Conservation (phyloP, 2,113 vertebrate genomes). For the Phylloscopus whistleri region DNA sequence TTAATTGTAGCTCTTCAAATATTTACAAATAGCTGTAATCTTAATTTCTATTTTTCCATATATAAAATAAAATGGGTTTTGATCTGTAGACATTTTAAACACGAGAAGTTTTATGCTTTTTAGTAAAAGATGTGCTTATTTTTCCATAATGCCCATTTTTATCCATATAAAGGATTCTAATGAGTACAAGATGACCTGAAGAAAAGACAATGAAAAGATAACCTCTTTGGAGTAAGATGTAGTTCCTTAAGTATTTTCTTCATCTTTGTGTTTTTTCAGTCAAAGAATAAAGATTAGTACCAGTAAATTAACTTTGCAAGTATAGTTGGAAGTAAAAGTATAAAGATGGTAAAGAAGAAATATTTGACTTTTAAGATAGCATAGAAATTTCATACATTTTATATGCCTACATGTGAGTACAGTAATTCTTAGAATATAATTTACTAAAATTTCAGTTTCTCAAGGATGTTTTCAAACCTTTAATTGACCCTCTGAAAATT, state of each 20-base stretch:
- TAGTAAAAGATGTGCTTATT: background rate
- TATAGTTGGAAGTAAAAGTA: background rate
- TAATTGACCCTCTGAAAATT: background rate
- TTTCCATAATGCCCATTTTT: background rate
- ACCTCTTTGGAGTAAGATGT: background rate
- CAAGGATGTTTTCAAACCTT: background rate
- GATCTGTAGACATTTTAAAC: background rate
- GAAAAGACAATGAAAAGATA: background rate
- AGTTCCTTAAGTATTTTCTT: background rate
- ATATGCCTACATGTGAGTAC: background rate
- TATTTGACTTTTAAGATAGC: background rate
- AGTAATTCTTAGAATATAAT: background rate
- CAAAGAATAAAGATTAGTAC: background rate
- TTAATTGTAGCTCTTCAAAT: background rate
- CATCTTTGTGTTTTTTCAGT: background rate
- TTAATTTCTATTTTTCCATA: background rate
- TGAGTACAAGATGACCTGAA: background rate
- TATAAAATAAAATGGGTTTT: background rate
- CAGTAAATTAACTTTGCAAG: background rate
- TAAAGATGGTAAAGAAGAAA: background rate
- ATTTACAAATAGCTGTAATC: background rate
- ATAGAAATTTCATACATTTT: background rate
- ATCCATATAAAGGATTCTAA: background rate
- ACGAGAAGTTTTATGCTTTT: background rate
- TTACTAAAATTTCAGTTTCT: background rate